Evolutionary conservation across 2,113 vertebrate species (phyloP), one percentile per base, ranked within the genome.

Genomic region (Sinocyclocheilus maitianheensis): DNA sequence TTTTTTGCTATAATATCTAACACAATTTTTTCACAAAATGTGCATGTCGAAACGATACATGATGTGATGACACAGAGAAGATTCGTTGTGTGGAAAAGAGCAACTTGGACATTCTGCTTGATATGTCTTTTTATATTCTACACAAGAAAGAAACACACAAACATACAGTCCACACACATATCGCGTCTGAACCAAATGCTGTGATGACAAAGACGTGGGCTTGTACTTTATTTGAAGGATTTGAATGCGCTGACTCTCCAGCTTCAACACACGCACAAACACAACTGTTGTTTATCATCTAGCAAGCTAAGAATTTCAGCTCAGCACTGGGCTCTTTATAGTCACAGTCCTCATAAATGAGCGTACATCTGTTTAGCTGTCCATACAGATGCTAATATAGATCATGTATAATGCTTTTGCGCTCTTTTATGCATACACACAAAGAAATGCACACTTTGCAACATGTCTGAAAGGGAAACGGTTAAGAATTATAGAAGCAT

Each of bases 321-420:
- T 94, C 94, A 95, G 94, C 91, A 94, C 92, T 95, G 95, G 93
- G 90, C 90, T 91, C 93, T 93, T 94, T 91, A 93, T 93, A 88
- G 91, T 94, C 13, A 84, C 92, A 92, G 92, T 91, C 91, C 92
- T 96, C 95, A 95, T 97, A 95, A 97, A 97, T 97, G 93, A 96
- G 95, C 94, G 91, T 94, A 92, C 94, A 89, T 90, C 91, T 93
- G 93, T 93, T 91, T 84, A 90, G 91, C 92, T 37, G 88, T 90
- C 92, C 92, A 90, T 93, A 94, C 91, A 91, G 30, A 11, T 63
- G 62, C 12, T 67, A 90, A 87, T 94, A 95, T 96, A 96, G 96
- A 96, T 96, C 95, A 96, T 95, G 94, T 92, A 95, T 95, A 95
- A 95, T 93, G 94, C 94, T 95, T 95, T 11, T 22, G 34, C 0